A percentile compares a stretch with the other conserved stretches of the same genome.
These are phyloP conservation scores for Datnioides undecimradiatus DNA, from an alignment of 2,113 vertebrate species.

Conservation along the genomic window DNA sequence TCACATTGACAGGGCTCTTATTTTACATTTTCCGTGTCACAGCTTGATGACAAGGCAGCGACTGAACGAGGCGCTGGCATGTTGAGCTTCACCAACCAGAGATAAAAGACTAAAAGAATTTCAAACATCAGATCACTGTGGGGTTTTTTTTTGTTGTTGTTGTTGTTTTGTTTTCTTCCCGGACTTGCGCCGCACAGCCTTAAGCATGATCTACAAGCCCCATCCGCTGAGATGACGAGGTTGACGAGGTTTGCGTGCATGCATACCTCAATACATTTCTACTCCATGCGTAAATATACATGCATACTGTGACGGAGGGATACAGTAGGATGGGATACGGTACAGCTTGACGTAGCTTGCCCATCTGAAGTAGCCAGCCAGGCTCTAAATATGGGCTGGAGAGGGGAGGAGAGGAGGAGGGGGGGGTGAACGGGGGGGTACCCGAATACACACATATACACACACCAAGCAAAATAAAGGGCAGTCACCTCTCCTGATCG, in stretches of 20 bases:
- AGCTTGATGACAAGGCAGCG: constrained; percentile 36
- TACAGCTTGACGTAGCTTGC: constrained; percentile 71
- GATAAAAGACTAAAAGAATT: constrained; percentile 38
- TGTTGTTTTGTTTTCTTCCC: neutral
- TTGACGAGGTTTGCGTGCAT: neutral
- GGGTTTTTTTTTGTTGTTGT: too few species aligned
- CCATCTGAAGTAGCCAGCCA: constrained; percentile 78
- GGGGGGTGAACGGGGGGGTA: neutral
- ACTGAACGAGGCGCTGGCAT: constrained; percentile 36
- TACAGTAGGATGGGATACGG: constrained; percentile 62
- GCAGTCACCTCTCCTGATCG: constrained; percentile 49
- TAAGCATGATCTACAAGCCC: constrained; percentile 11
- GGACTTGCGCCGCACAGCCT: constrained; percentile 29
- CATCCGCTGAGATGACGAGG: constrained; percentile 24
- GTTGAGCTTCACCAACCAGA: constrained; percentile 22
- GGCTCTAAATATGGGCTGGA: constrained; percentile 76
- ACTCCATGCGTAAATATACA: neutral
- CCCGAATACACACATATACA: constrained; percentile 48
- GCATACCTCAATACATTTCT: neutral
- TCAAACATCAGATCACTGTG: constrained; percentile 50
- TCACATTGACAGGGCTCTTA: constrained; percentile 17
- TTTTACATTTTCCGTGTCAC: constrained; percentile 52
- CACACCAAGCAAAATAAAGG: constrained; percentile 68
- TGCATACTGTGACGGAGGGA: neutral
- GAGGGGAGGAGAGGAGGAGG: constrained; percentile 12